Percentiles rank a stretch among this genome's conserved stretches.
Evolutionary conservation across 2,797 vertebrate species (phyloP).

Genomic region (Anguilla obscura): DNA sequence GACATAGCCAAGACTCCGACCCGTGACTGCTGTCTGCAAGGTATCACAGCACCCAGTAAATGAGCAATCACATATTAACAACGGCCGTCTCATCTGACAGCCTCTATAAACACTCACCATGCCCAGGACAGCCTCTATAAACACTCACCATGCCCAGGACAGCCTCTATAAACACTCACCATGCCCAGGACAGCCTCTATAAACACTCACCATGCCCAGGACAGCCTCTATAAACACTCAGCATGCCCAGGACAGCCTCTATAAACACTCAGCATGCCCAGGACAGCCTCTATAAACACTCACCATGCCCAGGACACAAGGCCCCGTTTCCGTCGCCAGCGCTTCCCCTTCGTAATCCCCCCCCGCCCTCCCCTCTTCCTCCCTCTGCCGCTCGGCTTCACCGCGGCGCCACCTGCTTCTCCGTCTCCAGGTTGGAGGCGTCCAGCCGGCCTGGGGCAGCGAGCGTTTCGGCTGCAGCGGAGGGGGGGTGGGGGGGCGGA

Average conservation of each 20-base stretch:
- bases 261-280: too few relatives aligned
- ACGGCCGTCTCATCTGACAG: background rate
- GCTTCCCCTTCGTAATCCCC: background rate
- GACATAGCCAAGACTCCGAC: background rate
- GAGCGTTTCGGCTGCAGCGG: background rate
- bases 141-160: too few relatives aligned
- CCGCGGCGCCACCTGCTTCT: background rate
- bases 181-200: too few relatives aligned
- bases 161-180: too few relatives aligned
- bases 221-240: too few relatives aligned
- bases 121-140: background rate
- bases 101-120: background rate
- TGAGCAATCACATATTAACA: background rate
- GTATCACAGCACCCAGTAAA: background rate
- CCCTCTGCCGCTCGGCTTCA: background rate
- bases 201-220: too few relatives aligned
- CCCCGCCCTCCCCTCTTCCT: background rate
- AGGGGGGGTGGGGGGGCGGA: background rate
- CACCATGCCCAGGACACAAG: background rate
- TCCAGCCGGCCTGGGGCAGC: background rate
- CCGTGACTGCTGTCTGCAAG: background rate
- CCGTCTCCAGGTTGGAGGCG: background rate
- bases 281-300: too few relatives aligned
- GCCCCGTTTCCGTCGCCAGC: background rate
- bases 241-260: too few relatives aligned